phyloP scores from a whole-genome alignment of 2,888 invertebrate genomes.

The Sesia apiformis region DNA sequence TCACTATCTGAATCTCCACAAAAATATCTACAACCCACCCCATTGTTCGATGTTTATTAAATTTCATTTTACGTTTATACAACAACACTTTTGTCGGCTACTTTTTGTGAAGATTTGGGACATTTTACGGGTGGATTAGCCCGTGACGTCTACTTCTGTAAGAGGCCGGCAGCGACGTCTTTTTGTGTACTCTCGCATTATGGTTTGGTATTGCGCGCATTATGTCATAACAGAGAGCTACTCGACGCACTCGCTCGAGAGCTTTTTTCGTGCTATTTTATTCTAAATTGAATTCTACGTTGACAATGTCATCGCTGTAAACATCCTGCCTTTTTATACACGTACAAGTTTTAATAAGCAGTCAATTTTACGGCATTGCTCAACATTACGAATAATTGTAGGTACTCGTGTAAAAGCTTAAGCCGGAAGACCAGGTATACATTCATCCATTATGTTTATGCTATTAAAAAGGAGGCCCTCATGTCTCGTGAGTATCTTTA shows the following conservation, averaged over 20 bases:
- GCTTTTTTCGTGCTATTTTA: conserved; percentile 50
- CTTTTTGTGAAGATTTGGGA: conserved; percentile 68
- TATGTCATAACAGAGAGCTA: conserved; percentile 71
- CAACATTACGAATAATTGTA: background rate
- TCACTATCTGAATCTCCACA: conserved; percentile 62
- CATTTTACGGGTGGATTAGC: conserved; percentile 72
- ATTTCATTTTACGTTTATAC: conserved; percentile 73
- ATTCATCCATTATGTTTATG: too few species aligned
- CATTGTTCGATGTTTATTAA: conserved; percentile 71
- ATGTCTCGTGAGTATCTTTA: too few species aligned
- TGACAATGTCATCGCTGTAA: conserved; percentile 60
- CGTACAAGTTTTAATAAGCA: conserved; percentile 28
- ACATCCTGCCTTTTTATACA: conserved; percentile 59
- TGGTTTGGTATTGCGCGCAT: conserved; percentile 68
- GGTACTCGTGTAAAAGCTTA: too few species aligned
- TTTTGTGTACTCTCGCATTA: conserved; percentile 59
- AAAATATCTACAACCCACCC: conserved; percentile 56
- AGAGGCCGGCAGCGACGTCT: conserved; percentile 52
- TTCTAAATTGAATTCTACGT: conserved; percentile 63
- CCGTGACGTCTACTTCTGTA: conserved; percentile 57
- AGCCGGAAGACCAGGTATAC: too few species aligned
- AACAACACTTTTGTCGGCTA: conserved; percentile 71
- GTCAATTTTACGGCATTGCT: conserved; percentile 9
- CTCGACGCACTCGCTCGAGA: conserved; percentile 40
- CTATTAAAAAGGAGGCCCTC: too few species aligned